Percentiles rank a stretch among this genome's conserved stretches.
Evolutionary conservation across 2,113 vertebrate genomes (phyloP).

Genomic region (Vombatus ursinus): DNA sequence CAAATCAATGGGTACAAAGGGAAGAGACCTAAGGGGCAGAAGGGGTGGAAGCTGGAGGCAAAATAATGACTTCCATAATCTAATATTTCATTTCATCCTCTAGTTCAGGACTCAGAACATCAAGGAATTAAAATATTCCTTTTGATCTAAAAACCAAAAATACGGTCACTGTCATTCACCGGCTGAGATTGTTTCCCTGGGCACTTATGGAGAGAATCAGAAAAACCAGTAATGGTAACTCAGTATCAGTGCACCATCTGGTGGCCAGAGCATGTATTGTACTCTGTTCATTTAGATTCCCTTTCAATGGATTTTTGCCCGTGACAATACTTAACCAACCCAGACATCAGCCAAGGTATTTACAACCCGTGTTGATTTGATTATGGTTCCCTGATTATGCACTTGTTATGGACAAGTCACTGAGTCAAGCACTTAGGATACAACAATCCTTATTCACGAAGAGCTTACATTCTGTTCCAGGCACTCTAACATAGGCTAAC

Average conservation of each 20-base stretch:
- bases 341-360: too few species aligned
- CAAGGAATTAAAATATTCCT: background rate
- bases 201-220: background rate
- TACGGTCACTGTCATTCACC: background rate
- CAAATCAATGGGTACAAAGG: background rate
- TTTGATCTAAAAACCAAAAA: background rate
- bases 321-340: too few species aligned
- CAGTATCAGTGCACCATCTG: background rate
- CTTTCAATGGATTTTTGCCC: background rate
- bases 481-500: background rate
- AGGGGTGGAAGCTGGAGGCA: background rate
- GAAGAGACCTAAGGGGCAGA: background rate
- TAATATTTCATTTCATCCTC: background rate
- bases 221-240: background rate
- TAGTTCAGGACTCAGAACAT: background rate
- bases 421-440: background rate
- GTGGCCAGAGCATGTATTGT: background rate
- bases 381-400: background rate
- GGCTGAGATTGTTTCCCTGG: background rate
- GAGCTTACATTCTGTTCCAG: background rate
- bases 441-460: background rate
- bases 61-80: background rate
- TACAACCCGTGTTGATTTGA: background rate
- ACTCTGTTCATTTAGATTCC: background rate
- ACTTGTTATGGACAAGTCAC: too few species aligned